These are phyloP conservation scores for Pyxicephalus adspersus DNA, from an alignment of 2,113 vertebrate species.

Conservation along the genomic window DNA sequence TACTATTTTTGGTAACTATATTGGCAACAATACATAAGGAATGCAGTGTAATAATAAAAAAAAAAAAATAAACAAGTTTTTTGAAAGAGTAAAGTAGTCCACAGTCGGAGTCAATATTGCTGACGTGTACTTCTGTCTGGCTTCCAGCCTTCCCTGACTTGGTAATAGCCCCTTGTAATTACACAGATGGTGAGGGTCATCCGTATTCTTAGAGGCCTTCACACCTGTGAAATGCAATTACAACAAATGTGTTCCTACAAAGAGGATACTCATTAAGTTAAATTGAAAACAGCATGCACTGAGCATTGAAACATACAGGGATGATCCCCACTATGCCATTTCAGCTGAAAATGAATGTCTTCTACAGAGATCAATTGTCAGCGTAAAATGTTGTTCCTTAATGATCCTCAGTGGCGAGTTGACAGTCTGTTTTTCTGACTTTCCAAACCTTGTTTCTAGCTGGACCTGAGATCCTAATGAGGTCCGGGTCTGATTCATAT, in stretches of 20 bases:
- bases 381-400: background rate
- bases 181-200: constrained; percentile 11
- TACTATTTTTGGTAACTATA: too few species aligned
- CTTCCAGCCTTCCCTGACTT: constrained; percentile 1
- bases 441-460: background rate
- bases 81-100: background rate
- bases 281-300: constrained; percentile 47
- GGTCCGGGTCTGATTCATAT: too few species aligned
- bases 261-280: constrained; percentile 28
- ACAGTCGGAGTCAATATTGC: background rate
- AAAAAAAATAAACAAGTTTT: too few species aligned
- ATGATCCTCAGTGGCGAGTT: constrained; percentile 5
- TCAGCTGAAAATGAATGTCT: background rate
- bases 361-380: constrained; percentile 11
- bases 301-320: background rate
- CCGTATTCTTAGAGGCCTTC: background rate
- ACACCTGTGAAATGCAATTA: constrained; percentile 39
- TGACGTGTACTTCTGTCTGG: background rate
- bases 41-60: too few species aligned
- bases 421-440: background rate
- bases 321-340: background rate
- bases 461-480: background rate
- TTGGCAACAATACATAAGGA: too few species aligned
- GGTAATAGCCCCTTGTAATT: constrained; percentile 14
- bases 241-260: constrained; percentile 33